Evolutionary conservation across 2,113 vertebrate species (phyloP).

Genomic region (Indri indri): DNA sequence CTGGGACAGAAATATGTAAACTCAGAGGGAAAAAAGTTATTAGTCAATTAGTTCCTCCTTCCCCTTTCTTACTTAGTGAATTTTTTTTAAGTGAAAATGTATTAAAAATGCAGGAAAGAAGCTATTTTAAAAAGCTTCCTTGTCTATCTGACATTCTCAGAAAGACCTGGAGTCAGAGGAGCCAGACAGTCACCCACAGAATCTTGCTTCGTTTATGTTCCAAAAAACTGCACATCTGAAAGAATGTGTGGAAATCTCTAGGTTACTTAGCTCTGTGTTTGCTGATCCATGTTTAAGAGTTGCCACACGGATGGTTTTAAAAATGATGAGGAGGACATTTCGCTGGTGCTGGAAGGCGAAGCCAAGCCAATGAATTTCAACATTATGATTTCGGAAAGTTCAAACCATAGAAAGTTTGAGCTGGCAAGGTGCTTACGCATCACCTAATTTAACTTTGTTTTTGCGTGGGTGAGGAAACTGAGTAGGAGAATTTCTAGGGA

Average conservation of each 20-base stretch:
- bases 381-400: neutral
- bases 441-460: neutral
- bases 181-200: neutral
- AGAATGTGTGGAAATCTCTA: neutral
- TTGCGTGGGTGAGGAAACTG: neutral
- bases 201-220: neutral
- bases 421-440: neutral
- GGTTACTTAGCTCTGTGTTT: neutral
- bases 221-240: fast-evolving
- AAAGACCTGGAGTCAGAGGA: neutral
- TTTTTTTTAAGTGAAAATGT: neutral
- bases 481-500: neutral
- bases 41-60: neutral
- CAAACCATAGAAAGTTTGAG: neutral
- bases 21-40: neutral
- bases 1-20: neutral
- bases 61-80: neutral
- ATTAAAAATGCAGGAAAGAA: slow-evolving; percentile 37
- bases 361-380: neutral
- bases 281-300: neutral
- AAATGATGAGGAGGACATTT: slow-evolving; percentile 11
- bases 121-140: neutral
- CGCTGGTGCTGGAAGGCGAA: neutral
- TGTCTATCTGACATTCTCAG: slow-evolving; percentile 19
- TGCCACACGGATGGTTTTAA: neutral